Base-by-base conservation (phyloP, 1,140 invertebrate genomes). In the Ericerus pela region DNA sequence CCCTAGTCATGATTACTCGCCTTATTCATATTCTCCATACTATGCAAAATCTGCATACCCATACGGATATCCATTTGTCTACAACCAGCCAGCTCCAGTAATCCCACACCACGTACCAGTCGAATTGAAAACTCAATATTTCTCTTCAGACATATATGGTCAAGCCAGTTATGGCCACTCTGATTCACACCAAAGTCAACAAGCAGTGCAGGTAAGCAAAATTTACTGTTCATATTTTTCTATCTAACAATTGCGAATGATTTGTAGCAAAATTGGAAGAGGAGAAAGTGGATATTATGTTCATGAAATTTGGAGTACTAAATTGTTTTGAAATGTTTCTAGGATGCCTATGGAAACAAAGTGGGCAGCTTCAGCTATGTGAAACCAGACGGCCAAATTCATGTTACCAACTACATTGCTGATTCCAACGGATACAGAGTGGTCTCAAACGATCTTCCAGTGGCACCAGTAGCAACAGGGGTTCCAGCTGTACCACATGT, bases 311-410 rank as follows among this genome's bases (percentile, higher is more conserved):
- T n/a, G n/a, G n/a, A n/a, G n/a, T n/a, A n/a, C n/a, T n/a, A n/a
- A n/a, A n/a, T n/a, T n/a, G n/a, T n/a, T n/a, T n/a, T n/a, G n/a
- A n/a, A n/a, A n/a, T 53, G 16, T 26, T 53, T 58, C 10, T 58
- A 66, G 67, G 75, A 76, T 61, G 72, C 67, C 31, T 67, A 70
- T 58, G 76, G 75, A 59, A 72, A 74, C 66, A 67, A 75, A 58
- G 70, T 74, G 58, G 76, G 76, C 60, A 71, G 69, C 61, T 75
- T 73, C 68, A 72, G 72, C 43, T 76, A 76, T 61, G 71, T 72
- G 47, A 73, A 74, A 53, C 75, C 76, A 61, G 65, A 75, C 29
- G 71, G 71, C n/a, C 64, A 63, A 59, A 66, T 76, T 22, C 70
- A 76, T 60, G 68, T 70, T 51, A 71, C 72, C 61, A 71, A 76